phyloP scores from a whole-genome alignment of 2,888 invertebrate genomes.

The Sarcophaga carnaria region DNA sequence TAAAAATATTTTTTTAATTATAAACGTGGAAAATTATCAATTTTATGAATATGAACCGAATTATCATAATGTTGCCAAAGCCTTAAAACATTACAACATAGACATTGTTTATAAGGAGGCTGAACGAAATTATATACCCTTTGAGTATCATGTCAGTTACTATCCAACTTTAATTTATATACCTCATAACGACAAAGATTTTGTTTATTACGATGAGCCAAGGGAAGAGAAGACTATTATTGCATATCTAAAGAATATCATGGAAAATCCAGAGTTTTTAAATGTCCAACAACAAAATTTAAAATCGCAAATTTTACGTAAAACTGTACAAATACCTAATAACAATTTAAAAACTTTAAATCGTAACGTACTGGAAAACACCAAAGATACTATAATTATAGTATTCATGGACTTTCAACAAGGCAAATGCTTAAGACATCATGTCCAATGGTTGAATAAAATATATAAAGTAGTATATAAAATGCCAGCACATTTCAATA shows the following conservation, averaged over 20 bases:
- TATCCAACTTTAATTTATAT: conserved; percentile 65
- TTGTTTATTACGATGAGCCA: conserved; percentile 32
- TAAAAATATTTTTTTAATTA: conserved; percentile 62
- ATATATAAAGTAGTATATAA: conserved; percentile 57
- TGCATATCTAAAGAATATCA: conserved; percentile 32
- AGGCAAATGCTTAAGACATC: neutral
- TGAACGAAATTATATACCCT: conserved; percentile 63
- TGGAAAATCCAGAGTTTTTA: neutral
- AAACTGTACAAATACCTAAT: conserved; percentile 1
- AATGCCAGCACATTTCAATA: conserved; percentile 18
- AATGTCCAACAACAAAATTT: neutral
- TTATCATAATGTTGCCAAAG: conserved; percentile 59
- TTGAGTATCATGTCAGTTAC: conserved; percentile 62
- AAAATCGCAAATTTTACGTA: neutral
- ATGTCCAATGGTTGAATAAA: conserved; percentile 39
- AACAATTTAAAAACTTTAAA: conserved; percentile 36
- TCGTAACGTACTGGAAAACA: conserved; percentile 19
- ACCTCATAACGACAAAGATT: conserved; percentile 50
- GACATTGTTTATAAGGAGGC: conserved; percentile 70
- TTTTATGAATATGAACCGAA: conserved; percentile 25
- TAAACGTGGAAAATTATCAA: conserved; percentile 27
- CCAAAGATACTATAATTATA: conserved; percentile 42
- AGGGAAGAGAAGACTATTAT: neutral
- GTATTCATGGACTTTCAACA: conserved; percentile 56
- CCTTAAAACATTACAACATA: conserved; percentile 64